phyloP scores from a whole-genome alignment of 92 coral and sea anemone species.

The Parazoanthus darwini region DNA sequence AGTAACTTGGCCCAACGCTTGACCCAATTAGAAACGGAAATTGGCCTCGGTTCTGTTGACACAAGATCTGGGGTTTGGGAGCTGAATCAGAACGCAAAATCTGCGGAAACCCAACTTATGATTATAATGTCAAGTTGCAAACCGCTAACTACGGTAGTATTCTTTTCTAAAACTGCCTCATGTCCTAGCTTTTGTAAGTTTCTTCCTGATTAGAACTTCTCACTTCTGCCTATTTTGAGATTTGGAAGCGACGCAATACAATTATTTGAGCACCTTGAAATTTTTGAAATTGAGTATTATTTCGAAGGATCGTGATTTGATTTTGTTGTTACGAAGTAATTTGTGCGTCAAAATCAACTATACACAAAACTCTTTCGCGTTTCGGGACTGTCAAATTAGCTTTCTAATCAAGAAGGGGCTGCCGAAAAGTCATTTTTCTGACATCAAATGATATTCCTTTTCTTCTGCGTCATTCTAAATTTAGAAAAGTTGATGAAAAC shows the following conservation, averaged over 20 bases:
- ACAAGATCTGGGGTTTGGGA: slow-evolving; percentile 65
- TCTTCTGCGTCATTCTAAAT: slow-evolving; percentile 40
- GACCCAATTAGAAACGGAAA: slow-evolving; percentile 87
- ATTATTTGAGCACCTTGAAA: slow-evolving; percentile 11
- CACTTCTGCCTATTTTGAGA: slow-evolving; percentile 8
- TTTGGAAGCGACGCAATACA: slow-evolving; percentile 30
- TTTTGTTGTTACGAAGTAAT: slow-evolving; percentile 10
- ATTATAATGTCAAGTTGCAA: slow-evolving; percentile 23
- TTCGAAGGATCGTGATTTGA: slow-evolving; percentile 21
- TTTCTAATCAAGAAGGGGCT: slow-evolving; percentile 20
- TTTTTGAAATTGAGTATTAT: slow-evolving; percentile 14
- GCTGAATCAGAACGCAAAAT: slow-evolving; percentile 57
- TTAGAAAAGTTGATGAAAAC: slow-evolving; percentile 41
- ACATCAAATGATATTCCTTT: slow-evolving; percentile 40
- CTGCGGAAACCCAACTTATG: slow-evolving; percentile 59
- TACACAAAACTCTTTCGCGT: neutral
- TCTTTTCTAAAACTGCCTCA: slow-evolving; percentile 30
- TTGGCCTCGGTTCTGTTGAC: slow-evolving; percentile 70
- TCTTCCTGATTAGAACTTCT: slow-evolving; percentile 35
- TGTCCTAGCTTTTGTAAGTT: slow-evolving; percentile 33
- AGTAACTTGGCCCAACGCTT: slow-evolving; percentile 48
- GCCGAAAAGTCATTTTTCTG: slow-evolving; percentile 47
- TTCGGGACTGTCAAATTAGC: slow-evolving; percentile 40
- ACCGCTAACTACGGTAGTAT: slow-evolving; percentile 31
- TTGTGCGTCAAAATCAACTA: slow-evolving; percentile 31